Percentiles rank a stretch among this genome's conserved stretches.
Evolutionary conservation across 1,140 invertebrate species (phyloP).

Genomic region (Procambarus clarkii): DNA sequence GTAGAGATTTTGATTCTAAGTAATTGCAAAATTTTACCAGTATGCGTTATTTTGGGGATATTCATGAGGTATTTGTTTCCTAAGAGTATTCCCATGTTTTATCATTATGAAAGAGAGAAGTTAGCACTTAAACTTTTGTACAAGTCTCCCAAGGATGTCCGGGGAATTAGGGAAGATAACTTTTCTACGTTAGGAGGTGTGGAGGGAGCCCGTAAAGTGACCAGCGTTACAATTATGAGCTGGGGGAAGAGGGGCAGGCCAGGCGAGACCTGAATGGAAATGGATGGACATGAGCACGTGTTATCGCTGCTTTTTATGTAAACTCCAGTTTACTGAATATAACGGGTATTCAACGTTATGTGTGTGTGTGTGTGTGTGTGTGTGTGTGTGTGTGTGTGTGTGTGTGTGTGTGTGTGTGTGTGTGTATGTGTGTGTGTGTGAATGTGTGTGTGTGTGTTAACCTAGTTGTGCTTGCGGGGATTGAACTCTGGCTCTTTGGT

Average conservation of each 20-base stretch:
- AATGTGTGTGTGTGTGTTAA: too few species aligned
- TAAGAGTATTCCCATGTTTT: constrained; percentile 40
- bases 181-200: constrained; percentile 54
- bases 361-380: too few species aligned
- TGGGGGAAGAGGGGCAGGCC: neutral
- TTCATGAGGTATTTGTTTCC: constrained; percentile 25
- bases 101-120: constrained; percentile 53
- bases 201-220: constrained; percentile 21
- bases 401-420: too few species aligned
- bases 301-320: neutral
- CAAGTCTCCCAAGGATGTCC: constrained; percentile 34
- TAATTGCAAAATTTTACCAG: neutral
- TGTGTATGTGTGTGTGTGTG: too few species aligned
- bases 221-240: constrained; percentile 21
- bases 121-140: constrained; percentile 35
- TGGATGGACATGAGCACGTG: neutral
- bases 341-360: neutral
- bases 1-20: neutral
- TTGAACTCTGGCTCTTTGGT: too few species aligned
- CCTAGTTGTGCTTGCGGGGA: too few species aligned
- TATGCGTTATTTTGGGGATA: neutral
- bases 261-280: neutral
- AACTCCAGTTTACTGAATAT: too few species aligned
- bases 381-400: too few species aligned
- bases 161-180: constrained; percentile 45